Base-by-base conservation (phyloP, 2,888 invertebrate species). In the Leptinotarsa peninsularis region DNA sequence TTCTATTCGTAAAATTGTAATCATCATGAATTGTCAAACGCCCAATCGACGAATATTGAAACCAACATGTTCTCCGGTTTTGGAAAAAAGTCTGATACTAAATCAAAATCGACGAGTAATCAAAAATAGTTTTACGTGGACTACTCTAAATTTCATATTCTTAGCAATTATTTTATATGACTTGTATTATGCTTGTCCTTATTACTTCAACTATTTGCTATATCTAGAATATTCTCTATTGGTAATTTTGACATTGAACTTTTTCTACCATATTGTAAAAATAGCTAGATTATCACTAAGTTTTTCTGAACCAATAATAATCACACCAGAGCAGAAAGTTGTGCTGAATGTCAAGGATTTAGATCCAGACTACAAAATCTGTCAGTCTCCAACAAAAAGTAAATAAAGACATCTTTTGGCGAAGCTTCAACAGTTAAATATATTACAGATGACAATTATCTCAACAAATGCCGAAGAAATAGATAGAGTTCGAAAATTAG, bases 141-240 rank as follows among this genome's bases (percentile, higher is more conserved):
- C 92, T 67, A 82, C 88, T 15, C 84, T 92, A 18, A 93, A 93
- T 83, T 87, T 89, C n/a, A 83, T 88, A 14, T 81, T 93, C 49
- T 86, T 93, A 49, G 82, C 90, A 17, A 82, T 92, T 70, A 87
- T 93, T 56, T 83, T 90, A 13, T 92, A 91, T 83, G 93, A 93
- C 84, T 87, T 93, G 93, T 93, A 87, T 58, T 85, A 88, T 82
- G 87, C 88, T 79, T 90, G 91, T 76, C 88, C 89, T 3, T 88
- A 89, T 52, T 87, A 89, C 83, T 86, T 88, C 54, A 88, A 83
- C 84, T 87, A 81, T 87, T 84, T 85, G 66, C 85, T 89, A 78
- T 88, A 89, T 75, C 69, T 88, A 0, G 91, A 91, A 81, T 90
- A 89, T 81, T 76, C 81, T 13, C 80, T 89, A 2, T 88, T 89